These are phyloP conservation scores for Drosophila glabriapex DNA, from an alignment of 2,888 invertebrate species.

Conservation along the genomic window DNA sequence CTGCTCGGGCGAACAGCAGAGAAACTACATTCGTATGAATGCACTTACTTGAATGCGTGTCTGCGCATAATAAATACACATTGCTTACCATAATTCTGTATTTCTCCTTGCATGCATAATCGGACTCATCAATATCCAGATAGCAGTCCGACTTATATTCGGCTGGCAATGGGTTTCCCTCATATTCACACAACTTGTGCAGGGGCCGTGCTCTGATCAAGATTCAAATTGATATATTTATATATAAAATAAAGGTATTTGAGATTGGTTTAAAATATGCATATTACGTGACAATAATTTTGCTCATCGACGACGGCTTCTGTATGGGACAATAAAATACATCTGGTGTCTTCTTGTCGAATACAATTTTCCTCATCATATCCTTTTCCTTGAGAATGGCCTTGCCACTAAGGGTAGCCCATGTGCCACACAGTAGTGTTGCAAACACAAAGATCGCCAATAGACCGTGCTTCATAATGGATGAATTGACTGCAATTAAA, in stretches of 20 bases:
- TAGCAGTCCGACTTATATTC: constrained; percentile 92
- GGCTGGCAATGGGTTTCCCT: constrained; percentile 89
- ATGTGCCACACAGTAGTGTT: constrained; percentile 48
- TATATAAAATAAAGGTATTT: neutral
- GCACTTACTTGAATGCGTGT: neutral
- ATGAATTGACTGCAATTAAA: constrained; percentile 15
- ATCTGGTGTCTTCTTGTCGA: constrained; percentile 91
- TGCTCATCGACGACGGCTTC: constrained; percentile 91
- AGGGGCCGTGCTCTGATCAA: constrained; percentile 87
- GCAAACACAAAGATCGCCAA: constrained; percentile 26
- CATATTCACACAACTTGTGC: constrained; percentile 90
- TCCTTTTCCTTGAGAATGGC: constrained; percentile 87
- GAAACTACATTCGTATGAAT: neutral
- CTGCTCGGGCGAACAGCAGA: constrained; percentile 12
- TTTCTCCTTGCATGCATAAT: constrained; percentile 93
- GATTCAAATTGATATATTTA: neutral
- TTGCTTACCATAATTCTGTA: constrained; percentile 90
- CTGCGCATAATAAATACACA: neutral
- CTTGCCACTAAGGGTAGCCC: constrained; percentile 77
- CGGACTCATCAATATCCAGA: constrained; percentile 92
- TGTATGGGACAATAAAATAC: constrained; percentile 92
- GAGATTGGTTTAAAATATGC: no score
- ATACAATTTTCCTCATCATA: constrained; percentile 92
- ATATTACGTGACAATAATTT: constrained; percentile 89
- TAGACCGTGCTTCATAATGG: constrained; percentile 38